Evolutionary conservation across 2,113 vertebrate genomes (phyloP).

Genomic region (Myotis yumanensis): DNA sequence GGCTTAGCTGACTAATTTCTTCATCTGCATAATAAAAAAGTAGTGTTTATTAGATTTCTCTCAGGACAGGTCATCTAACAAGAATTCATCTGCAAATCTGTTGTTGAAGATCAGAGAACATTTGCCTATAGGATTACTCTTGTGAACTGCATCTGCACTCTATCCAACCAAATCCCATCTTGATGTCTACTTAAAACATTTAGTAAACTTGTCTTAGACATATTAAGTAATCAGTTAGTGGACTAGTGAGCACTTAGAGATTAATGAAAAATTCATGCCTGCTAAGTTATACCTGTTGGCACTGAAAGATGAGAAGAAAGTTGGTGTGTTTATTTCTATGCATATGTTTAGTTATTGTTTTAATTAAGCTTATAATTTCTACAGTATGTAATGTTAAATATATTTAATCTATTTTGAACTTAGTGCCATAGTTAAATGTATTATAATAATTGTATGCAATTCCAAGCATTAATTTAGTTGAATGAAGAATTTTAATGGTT

Average conservation of each 20-base stretch:
- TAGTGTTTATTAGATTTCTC: background rate
- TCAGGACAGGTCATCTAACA: background rate
- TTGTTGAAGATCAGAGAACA: slow-evolving; percentile 1
- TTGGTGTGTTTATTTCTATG: slow-evolving; percentile 21
- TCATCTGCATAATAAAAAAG: slow-evolving; percentile 37
- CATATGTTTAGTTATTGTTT: slow-evolving; percentile 48
- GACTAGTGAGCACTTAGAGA: background rate
- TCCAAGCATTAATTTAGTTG: slow-evolving; percentile 3
- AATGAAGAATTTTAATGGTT: slow-evolving; percentile 37
- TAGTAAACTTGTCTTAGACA: background rate
- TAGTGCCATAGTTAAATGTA: slow-evolving; percentile 22
- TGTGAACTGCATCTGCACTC: background rate
- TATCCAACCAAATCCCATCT: background rate
- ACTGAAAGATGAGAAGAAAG: background rate
- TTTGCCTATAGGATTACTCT: slow-evolving; percentile 47
- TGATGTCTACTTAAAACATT: background rate
- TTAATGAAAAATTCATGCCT: background rate
- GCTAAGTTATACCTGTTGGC: background rate
- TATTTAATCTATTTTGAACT: slow-evolving; percentile 40
- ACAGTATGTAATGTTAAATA: background rate
- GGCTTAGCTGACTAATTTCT: slow-evolving; percentile 11
- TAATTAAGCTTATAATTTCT: slow-evolving; percentile 40
- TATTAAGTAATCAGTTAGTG: background rate
- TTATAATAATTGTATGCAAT: background rate
- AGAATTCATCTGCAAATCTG: background rate